Evolutionary conservation across 1,140 invertebrate species (phyloP).

Genomic region (Drosophila arawakana): DNA sequence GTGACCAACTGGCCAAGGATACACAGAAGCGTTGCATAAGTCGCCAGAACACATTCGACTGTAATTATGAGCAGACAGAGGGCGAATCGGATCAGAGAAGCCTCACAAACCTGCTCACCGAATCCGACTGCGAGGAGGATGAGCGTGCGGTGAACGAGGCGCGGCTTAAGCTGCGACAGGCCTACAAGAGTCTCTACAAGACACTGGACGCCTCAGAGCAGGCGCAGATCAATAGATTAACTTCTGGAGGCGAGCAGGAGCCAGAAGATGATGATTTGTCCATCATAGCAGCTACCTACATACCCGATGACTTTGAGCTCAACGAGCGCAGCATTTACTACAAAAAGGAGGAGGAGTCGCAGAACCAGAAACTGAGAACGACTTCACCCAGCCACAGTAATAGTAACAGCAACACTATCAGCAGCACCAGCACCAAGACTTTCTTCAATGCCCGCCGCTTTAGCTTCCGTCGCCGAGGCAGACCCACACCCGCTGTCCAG

Average conservation of each 20-base stretch:
- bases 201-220: slow-evolving; percentile 59
- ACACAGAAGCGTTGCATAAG: slow-evolving; percentile 38
- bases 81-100: slow-evolving; percentile 72
- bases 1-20: slow-evolving; percentile 11
- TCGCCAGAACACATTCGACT: slow-evolving; percentile 68
- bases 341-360: slow-evolving; percentile 48
- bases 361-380: background rate
- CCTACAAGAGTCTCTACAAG: slow-evolving; percentile 72
- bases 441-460: slow-evolving; percentile 72
- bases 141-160: slow-evolving; percentile 69
- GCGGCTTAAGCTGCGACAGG: slow-evolving; percentile 55
- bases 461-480: slow-evolving; percentile 61
- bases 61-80: slow-evolving; percentile 45
- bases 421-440: slow-evolving; percentile 54
- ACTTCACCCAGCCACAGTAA: background rate
- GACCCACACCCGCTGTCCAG: slow-evolving; percentile 44
- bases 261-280: slow-evolving; percentile 73
- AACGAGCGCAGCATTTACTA: slow-evolving; percentile 74
- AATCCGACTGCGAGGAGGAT: slow-evolving; percentile 76
- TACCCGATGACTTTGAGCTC: slow-evolving; percentile 73
- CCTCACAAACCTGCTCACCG: slow-evolving; percentile 71
- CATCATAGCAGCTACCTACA: slow-evolving; percentile 79
- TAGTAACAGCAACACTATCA: slow-evolving; percentile 24
- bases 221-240: slow-evolving; percentile 60
- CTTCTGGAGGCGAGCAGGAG: slow-evolving; percentile 22